Base-by-base conservation (phyloP, 1,140 invertebrate genomes). In the Drosophila sucinea region DNA sequence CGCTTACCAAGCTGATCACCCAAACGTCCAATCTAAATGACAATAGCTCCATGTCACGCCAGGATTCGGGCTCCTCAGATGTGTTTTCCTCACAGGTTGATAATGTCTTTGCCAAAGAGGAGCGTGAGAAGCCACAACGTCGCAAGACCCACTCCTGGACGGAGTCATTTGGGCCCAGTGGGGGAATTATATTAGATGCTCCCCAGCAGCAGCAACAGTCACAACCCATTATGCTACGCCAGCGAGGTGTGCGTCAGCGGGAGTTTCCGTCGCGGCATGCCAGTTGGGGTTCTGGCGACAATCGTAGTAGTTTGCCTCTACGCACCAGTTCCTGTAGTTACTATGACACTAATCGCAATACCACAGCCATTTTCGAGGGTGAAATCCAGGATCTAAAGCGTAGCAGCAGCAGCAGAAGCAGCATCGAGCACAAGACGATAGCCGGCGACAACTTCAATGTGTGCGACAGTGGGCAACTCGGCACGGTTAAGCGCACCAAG, bases 231-330 rank as follows among this genome's bases (percentile, higher is more conserved):
- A 51, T 73, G 27, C 55, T 91, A 6, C 70, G 81, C 1, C 67
- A 73, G 29, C 75, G 90, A 1, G 81, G 77, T 1, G 60, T 58
- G 8, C 79, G 95, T 40, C 92, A 91, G 63, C 90, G 92, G 23
- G 94, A 95, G 65, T 91, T 92, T 32, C 93, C 95, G 1, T 96
- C 96, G n/a, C 94, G 96, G 27, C 96, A 97, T 90, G 96, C 96
- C 76, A 97, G 96, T 29, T 97, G 96, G 96, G 96, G 96, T 57
- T 96, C 95, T 3, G 94, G 94, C 38, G 95, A 96, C 32, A 95
- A 94, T 65, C 92, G 94, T 29, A 94, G 93, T 4, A 94, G 94
- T 2, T 71, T 95, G 40, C 95, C 95, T 1, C 95, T 95, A 17
- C 92, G 95, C 33, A 96, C 96, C 70, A 96, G 95, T 90, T 96